These are phyloP conservation scores for Marasmarcha lunaedactyla DNA, from an alignment of 2,888 invertebrate species.

Conservation along the genomic window DNA sequence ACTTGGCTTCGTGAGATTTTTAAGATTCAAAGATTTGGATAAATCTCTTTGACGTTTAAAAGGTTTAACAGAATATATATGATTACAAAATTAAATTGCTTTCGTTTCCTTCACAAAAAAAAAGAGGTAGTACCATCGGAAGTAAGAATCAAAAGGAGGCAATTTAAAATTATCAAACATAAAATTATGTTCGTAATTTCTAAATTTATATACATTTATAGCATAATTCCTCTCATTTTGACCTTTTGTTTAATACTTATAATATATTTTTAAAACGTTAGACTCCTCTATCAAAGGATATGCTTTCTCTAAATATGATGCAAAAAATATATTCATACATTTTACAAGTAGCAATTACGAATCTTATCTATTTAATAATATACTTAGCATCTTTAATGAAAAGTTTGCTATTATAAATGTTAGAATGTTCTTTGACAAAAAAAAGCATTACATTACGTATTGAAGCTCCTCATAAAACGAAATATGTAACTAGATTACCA, in stretches of 20 bases:
- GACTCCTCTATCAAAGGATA: slow-evolving; percentile 48
- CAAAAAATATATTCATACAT: slow-evolving; percentile 21
- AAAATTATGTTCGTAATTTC: slow-evolving; percentile 23
- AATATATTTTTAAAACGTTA: slow-evolving; percentile 30
- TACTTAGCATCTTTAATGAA: neutral
- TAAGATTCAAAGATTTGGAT: no score
- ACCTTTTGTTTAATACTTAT: slow-evolving; percentile 60
- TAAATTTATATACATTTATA: slow-evolving; percentile 59
- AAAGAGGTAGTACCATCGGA: neutral
- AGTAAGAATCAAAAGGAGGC: neutral
- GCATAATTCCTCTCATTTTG: slow-evolving; percentile 67
- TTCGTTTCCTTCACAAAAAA: neutral
- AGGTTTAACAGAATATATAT: no score
- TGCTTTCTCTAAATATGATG: slow-evolving; percentile 28
- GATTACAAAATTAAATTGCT: neutral
- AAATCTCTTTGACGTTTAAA: no score
- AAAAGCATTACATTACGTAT: no score
- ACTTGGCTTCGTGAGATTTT: no score
- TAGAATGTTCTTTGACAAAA: no score
- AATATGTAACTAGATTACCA: no score
- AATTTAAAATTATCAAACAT: neutral
- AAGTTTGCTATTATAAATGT: no score
- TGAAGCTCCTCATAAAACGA: no score
- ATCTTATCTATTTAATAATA: neutral
- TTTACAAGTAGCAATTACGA: slow-evolving; percentile 7